Conservation (phyloP, 2,113 vertebrate species). For the Mesoclemmys tuberculata region DNA sequence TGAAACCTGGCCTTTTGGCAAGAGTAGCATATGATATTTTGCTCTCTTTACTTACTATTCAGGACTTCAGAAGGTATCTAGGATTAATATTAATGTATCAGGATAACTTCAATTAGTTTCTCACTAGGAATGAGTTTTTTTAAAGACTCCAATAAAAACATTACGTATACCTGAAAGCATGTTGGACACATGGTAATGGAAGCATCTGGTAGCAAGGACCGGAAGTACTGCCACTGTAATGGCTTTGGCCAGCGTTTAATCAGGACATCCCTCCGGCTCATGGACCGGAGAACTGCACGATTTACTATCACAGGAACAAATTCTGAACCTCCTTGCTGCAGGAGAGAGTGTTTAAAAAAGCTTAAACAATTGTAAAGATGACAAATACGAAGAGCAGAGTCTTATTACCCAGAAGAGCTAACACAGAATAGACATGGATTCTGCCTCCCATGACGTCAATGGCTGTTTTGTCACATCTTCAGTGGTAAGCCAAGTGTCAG, state of each 20-base stretch:
- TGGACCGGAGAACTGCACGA: constrained; percentile 83
- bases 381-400: accelerated
- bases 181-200: constrained; percentile 95
- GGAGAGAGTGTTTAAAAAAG: not conserved
- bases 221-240: constrained; percentile 94
- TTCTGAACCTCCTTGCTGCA: constrained; percentile 90
- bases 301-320: constrained; percentile 91
- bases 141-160: accelerated
- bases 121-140: accelerated
- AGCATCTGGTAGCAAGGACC: constrained; percentile 93
- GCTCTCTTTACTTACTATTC: not conserved
- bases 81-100: accelerated
- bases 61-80: not conserved
- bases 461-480: not conserved
- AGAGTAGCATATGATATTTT: not conserved
- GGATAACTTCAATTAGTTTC: not conserved
- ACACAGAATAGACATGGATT: not conserved
- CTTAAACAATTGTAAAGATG: not conserved
- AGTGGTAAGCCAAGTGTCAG: not conserved
- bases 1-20: not conserved
- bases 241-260: constrained; percentile 94
- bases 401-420: not conserved
- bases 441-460: not conserved
- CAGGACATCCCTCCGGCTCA: constrained; percentile 95
- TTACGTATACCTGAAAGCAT: constrained; percentile 90